Evolutionary conservation across 2,113 vertebrate genomes (phyloP), one percentile per base, ranked within the genome.

Genomic region (Chauna torquata): DNA sequence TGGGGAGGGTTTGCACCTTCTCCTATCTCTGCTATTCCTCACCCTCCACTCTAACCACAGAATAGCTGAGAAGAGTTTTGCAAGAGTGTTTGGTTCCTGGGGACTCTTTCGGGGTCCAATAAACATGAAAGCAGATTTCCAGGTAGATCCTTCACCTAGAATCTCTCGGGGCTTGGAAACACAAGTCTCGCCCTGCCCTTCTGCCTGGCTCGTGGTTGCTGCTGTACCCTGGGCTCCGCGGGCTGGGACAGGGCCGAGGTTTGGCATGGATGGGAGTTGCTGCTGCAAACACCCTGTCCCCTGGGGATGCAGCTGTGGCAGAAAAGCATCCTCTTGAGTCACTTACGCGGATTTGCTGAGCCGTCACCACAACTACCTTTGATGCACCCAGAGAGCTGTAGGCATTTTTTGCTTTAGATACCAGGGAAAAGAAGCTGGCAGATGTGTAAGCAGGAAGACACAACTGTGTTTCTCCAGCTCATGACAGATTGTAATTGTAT

Each of bases 401-500:
- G 61, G 15, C 6, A 18, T 22, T 28, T 64, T 70, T 57, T 57
- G 5, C 59, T 77, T 24, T 6, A 20, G 38, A 7, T 9, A 54
- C 9, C 0, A 4, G 11, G 42, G 15, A 42, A n/a, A 57, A 34
- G 70, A 40, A 27, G 12, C 15, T 45, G 58, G 9, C 7, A 2
- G 22, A 45, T 7, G 18, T 34, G 12, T 17, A 30, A 57, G 49
- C 55, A 75, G 8, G 11, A 81, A 36, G 42, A 42, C 24, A 24
- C 11, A 72, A 8, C 12, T 55, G 77, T 22, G 22, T 47, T 76
- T 38, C 57, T 85, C 44, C n/a, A 70, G 1, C 69, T 24, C 25
- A 14, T 36, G 44, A 4, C 55, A 1, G 2, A 23, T 24, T 3
- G 3, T 42, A 2, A 2, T 24, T 28, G 1, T 9, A 7, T 44